Base-by-base conservation (phyloP, 2,888 invertebrate genomes). In the Exocentrus adspersus region DNA sequence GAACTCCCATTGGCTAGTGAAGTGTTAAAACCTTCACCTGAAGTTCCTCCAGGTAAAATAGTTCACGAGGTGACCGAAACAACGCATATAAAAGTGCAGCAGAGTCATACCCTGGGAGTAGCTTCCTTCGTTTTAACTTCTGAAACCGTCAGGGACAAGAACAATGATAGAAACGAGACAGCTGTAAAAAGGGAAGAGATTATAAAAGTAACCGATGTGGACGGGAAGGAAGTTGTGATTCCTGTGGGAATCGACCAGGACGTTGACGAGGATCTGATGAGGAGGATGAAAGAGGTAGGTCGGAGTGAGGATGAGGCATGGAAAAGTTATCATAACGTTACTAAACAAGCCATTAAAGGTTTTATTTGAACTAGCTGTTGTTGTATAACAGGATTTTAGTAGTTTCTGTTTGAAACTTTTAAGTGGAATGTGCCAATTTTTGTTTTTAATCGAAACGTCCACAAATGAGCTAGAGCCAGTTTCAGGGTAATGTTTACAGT, bases 261-360 rank as follows among this genome's bases (percentile, higher is more conserved):
- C 9, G 68, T 78, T 12, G 82, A 82, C 28, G 79, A 79, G 21
- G 82, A 82, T 53, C 78, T 85, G 48, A 70, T 81, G 70, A 78
- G 76, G 52, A 78, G 79, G 62, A 77, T 85, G 75, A 84, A 83
- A 72, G 83, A 84, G 86, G 86, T 86, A 81, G 82, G 84, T 82
- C 73, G 77, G 54, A 72, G 74, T 65, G 80, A 78, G 69, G 81
- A 79, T 59, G 80, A 75, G 57, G 80, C 83, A 70, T 86, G 86
- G 86, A 84, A 81, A 71, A 84, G 80, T 73, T 86, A 85, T 72
- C 80, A 79, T 67, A 83, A 84, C 68, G 84, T 86, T 72, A 86
- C 87, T 72, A 86, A 87, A 73, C 86, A 87, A 78, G 86, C 87
- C 66, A 85, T 87, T 75, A 86, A 86, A 81, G 85, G 86, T 67